Evolutionary conservation across 2,113 vertebrate genomes (phyloP).

Genomic region (Syngnathus floridae): DNA sequence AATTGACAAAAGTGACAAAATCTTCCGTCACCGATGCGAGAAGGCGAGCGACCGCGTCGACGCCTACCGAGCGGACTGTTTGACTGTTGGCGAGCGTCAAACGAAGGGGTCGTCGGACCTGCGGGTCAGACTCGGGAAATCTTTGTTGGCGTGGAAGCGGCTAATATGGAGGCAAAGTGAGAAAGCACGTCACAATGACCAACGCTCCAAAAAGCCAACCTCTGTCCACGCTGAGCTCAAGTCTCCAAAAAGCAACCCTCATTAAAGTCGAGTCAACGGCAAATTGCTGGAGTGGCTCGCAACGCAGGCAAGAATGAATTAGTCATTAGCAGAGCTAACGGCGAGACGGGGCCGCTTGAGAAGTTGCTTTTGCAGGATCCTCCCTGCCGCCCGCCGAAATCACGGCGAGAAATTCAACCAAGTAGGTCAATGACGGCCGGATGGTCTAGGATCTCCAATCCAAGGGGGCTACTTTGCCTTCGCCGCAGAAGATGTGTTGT

Average conservation of each 20-base stretch:
- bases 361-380: constrained; percentile 65
- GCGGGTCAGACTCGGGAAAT: background rate
- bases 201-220: constrained; percentile 53
- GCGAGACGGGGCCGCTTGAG: constrained; percentile 72
- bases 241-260: constrained; percentile 68
- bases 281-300: constrained; percentile 74
- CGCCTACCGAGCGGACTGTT: constrained; percentile 10
- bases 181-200: constrained; percentile 35
- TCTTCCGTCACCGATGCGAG: constrained; percentile 64
- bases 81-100: background rate
- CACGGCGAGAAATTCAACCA: constrained; percentile 63
- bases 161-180: background rate
- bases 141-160: too few species aligned
- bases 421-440: constrained; percentile 54
- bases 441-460: constrained; percentile 2
- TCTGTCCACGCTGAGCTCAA: constrained; percentile 51
- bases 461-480: constrained; percentile 36
- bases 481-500: constrained; percentile 36
- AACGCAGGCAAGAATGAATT: constrained; percentile 77
- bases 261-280: constrained; percentile 78
- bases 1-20: constrained; percentile 63
- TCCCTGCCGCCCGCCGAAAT: constrained; percentile 38
- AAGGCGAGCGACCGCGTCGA: constrained; percentile 49
- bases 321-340: constrained; percentile 73
- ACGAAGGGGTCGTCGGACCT: too few species aligned